Conservation (phyloP, 1,140 invertebrate genomes). For the Platyscapa corneri region DNA sequence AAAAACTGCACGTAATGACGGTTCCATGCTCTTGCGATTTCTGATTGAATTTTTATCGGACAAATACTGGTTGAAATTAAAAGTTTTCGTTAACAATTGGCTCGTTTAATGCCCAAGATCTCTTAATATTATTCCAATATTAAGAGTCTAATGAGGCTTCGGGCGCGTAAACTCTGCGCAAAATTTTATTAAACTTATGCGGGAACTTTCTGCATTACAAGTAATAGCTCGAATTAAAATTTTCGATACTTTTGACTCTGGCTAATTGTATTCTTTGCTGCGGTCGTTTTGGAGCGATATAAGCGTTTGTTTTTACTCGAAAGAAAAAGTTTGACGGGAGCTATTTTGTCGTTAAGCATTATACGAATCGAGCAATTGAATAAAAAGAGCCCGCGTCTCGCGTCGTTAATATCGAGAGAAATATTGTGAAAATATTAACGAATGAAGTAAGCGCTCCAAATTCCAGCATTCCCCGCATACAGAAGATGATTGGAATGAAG, state of each 20-base stretch:
- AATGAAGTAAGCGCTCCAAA: constrained; percentile 26
- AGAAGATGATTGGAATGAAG: constrained; percentile 32
- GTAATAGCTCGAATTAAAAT: neutral
- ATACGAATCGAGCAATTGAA: constrained; percentile 17
- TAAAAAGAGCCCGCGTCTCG: neutral
- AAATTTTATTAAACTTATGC: neutral
- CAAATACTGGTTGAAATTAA: no score
- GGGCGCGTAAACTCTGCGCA: neutral
- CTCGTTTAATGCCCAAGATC: no score
- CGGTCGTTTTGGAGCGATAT: neutral
- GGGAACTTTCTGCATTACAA: neutral
- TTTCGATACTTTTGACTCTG: neutral
- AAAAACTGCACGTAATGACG: no score
- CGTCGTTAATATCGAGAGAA: neutral
- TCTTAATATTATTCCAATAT: neutral
- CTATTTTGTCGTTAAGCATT: neutral
- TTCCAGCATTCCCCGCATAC: constrained; percentile 21
- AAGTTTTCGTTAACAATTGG: no score
- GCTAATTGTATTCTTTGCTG: neutral
- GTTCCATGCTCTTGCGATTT: no score
- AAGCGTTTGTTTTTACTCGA: neutral
- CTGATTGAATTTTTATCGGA: no score
- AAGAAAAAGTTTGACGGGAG: neutral
- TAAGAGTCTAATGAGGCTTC: neutral
- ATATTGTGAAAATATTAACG: constrained; percentile 40